Percentiles rank a stretch among this genome's conserved stretches.
phyloP scores from a whole-genome alignment of 2,113 vertebrate genomes.

The Picathartes gymnocephalus region DNA sequence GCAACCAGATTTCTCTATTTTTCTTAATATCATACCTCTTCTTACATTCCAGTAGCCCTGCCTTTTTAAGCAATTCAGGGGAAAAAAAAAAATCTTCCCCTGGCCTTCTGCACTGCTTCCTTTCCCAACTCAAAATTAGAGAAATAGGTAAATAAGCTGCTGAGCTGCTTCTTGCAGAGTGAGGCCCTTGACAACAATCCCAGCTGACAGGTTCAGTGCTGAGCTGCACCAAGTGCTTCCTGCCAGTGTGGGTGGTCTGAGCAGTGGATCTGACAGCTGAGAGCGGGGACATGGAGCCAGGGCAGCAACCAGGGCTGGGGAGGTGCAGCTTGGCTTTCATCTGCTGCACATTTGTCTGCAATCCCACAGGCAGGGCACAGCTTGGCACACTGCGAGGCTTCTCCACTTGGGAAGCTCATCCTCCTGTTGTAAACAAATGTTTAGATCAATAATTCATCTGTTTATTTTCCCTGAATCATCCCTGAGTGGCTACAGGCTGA shows the following conservation, averaged over 20 bases:
- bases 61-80: not conserved
- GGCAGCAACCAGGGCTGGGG: not conserved
- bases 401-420: not conserved
- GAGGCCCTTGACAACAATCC: constrained; percentile 25
- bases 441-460: not conserved
- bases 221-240: constrained; percentile 40
- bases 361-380: not conserved
- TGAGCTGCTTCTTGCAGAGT: not conserved
- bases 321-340: constrained; percentile 54
- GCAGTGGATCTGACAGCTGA: constrained; percentile 65
- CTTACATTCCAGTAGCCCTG: not conserved
- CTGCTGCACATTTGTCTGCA: constrained; percentile 14
- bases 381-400: not conserved
- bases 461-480: not conserved
- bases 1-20: not conserved
- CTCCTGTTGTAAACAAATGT: not conserved
- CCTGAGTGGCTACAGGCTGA: not conserved
- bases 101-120: not conserved
- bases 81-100: not conserved
- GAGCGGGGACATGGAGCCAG: not conserved
- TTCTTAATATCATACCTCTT: not conserved
- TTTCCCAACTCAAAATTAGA: not conserved
- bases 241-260: constrained; percentile 66
- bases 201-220: constrained; percentile 26
- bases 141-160: constrained; percentile 40